Evolutionary conservation across 92 coral and sea anemone genomes (phyloP).

Genomic region (Actinernus sp.): DNA sequence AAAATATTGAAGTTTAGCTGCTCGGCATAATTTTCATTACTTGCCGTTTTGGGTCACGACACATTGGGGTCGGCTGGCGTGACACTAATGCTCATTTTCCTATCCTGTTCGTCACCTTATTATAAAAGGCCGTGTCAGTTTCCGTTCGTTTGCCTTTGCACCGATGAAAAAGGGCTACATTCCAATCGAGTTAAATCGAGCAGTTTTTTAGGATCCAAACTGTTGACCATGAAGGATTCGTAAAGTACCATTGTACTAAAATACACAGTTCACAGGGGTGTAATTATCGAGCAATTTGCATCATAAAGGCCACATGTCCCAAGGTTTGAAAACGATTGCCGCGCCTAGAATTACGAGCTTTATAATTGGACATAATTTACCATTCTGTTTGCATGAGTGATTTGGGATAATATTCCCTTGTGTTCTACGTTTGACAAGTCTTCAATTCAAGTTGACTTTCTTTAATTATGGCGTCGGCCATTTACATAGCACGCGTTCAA

Average conservation of each 20-base stretch:
- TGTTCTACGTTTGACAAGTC: constrained; percentile 75
- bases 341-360: constrained; percentile 15
- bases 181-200: too few species aligned
- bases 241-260: constrained; percentile 20
- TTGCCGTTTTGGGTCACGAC: too few species aligned
- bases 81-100: too few species aligned
- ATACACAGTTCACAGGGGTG: constrained; percentile 11
- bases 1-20: too few species aligned
- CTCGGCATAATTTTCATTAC: too few species aligned
- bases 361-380: constrained; percentile 50
- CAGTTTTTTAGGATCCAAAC: too few species aligned
- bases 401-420: constrained; percentile 67
- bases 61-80: too few species aligned
- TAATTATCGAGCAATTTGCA: constrained; percentile 23
- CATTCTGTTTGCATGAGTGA: constrained; percentile 66
- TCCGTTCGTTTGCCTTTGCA: too few species aligned
- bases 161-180: too few species aligned
- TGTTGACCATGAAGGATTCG: not conserved
- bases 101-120: too few species aligned
- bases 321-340: constrained; percentile 18
- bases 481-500: constrained; percentile 49
- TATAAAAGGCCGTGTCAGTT: too few species aligned
- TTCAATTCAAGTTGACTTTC: constrained; percentile 60
- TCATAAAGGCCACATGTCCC: constrained; percentile 23
- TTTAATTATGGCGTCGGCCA: constrained; percentile 49